Conservation (phyloP, 2,113 vertebrate species). For the Ellobius talpinus region DNA sequence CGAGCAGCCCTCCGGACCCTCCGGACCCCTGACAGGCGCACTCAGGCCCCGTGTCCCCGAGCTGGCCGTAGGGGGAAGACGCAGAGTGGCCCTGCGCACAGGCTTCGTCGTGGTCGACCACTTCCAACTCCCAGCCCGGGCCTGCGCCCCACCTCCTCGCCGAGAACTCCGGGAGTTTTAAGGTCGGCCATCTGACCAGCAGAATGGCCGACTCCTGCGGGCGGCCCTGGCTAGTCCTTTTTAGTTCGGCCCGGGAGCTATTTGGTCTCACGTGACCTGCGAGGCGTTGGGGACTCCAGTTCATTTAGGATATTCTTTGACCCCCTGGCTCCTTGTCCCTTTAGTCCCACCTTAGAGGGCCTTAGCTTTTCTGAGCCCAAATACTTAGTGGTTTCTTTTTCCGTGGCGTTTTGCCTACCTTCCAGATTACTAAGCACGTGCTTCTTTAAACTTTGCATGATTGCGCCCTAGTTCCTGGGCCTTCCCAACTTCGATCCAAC, state of each 20-base stretch:
- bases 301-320: not conserved
- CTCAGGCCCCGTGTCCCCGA: not conserved
- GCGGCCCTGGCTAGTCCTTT: not conserved
- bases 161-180: fast-evolving
- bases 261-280: not conserved
- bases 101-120: not conserved
- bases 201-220: not conserved
- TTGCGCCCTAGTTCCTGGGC: not conserved
- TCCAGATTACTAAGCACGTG: not conserved
- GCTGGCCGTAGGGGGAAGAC: not conserved
- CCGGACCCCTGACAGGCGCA: not conserved
- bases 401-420: not conserved
- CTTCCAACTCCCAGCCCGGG: not conserved
- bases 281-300: not conserved
- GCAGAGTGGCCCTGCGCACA: not conserved
- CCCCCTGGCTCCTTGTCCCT: not conserved
- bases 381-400: not conserved
- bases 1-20: too few relatives aligned
- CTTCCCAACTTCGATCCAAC: not conserved
- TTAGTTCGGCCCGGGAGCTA: too few relatives aligned
- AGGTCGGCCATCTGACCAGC: not conserved
- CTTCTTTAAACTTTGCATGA: not conserved
- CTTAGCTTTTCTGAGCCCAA: not conserved
- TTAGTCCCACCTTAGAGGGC: not conserved
- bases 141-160: not conserved